Evolutionary conservation across 2,888 invertebrate genomes (phyloP).

Genomic region (Phoronis australis): DNA sequence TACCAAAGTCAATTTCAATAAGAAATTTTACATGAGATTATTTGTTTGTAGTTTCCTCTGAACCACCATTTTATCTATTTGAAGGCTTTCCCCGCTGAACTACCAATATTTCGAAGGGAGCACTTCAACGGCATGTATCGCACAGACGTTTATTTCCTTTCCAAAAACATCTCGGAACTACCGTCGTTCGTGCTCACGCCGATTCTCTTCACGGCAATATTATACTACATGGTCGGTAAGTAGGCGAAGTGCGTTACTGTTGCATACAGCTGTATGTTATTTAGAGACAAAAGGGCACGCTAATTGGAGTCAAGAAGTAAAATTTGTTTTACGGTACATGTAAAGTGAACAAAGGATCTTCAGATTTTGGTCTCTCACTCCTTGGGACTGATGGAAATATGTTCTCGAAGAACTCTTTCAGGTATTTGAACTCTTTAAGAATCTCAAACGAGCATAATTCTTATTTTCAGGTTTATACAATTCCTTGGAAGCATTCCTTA

Average conservation of each 20-base stretch:
- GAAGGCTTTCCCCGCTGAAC: constrained; percentile 37
- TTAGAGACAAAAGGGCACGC: too few species aligned
- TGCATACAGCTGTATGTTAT: too few species aligned
- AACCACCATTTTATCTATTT: constrained; percentile 12
- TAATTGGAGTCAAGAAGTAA: too few species aligned
- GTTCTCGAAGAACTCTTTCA: too few species aligned
- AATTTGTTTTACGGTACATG: too few species aligned
- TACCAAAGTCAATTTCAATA: too few species aligned
- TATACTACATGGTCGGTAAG: constrained; percentile 85
- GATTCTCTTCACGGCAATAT: constrained; percentile 71
- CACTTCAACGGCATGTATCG: constrained; percentile 41
- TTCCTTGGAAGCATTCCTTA: constrained; percentile 23
- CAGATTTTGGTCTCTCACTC: too few species aligned
- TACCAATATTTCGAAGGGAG: constrained; percentile 40
- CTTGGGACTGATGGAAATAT: too few species aligned
- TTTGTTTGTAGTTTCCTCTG: not conserved
- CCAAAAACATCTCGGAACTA: constrained; percentile 42
- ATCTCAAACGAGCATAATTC: too few species aligned
- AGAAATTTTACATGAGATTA: not conserved
- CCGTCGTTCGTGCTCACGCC: constrained; percentile 82
- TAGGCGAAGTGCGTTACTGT: too few species aligned
- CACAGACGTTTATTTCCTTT: constrained; percentile 36
- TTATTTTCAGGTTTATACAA: constrained; percentile 52
- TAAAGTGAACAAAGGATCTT: too few species aligned
- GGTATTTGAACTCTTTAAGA: too few species aligned